Percentiles rank a stretch among this genome's conserved stretches.
Evolutionary conservation across 2,888 invertebrate species (phyloP).

Genomic region (Calameuta filiformis): DNA sequence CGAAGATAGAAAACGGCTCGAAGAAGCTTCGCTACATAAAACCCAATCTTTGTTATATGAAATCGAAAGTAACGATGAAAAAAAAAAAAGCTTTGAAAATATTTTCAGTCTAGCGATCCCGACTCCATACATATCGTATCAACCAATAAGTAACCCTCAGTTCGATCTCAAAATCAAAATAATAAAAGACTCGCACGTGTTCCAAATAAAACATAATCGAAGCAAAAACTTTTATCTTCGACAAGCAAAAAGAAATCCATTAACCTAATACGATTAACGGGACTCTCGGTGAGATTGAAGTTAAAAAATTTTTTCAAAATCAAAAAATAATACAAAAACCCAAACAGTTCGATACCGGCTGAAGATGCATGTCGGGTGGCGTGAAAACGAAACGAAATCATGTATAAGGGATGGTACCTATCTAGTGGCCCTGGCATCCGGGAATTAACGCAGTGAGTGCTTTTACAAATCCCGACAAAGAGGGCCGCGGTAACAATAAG

Average conservation of each 20-base stretch:
- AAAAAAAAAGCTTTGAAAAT: slow-evolving; percentile 41
- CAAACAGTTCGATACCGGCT: neutral
- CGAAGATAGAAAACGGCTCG: slow-evolving; percentile 25
- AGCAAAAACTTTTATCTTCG: neutral
- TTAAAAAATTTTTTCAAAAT: too few relatives aligned
- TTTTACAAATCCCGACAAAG: slow-evolving; percentile 57
- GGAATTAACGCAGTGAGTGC: slow-evolving; percentile 55
- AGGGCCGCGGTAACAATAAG: slow-evolving; percentile 56
- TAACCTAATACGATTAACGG: too few relatives aligned
- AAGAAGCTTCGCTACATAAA: slow-evolving; percentile 36
- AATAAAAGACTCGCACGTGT: neutral
- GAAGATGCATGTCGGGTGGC: neutral
- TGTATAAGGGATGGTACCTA: slow-evolving; percentile 12
- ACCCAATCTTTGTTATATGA: slow-evolving; percentile 60
- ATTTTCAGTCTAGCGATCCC: slow-evolving; percentile 24
- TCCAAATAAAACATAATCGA: neutral
- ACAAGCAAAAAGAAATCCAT: neutral
- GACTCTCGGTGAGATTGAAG: too few relatives aligned
- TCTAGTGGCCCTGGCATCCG: slow-evolving; percentile 31
- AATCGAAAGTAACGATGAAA: slow-evolving; percentile 54
- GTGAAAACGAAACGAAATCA: slow-evolving; percentile 18
- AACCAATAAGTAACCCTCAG: slow-evolving; percentile 27
- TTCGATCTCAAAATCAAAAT: neutral
- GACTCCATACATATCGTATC: slow-evolving; percentile 30
- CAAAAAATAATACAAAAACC: neutral